Evolutionary conservation across 2,797 vertebrate species (phyloP), one percentile per base, ranked within the genome.

Genomic region (Aplochiton taeniatus): DNA sequence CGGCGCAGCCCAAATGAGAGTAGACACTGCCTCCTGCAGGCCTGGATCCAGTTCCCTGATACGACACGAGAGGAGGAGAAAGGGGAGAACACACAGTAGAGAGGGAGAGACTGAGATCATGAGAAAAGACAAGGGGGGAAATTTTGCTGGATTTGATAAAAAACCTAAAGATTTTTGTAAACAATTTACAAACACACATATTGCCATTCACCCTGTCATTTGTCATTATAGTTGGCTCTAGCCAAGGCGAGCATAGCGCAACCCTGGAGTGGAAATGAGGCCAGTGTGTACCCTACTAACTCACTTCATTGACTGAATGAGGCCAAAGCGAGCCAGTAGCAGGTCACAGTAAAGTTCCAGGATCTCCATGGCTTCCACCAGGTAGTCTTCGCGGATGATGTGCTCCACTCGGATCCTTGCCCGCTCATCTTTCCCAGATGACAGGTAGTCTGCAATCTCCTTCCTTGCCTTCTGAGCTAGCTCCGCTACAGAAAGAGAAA

Each of bases 301-400:
- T 95, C 87, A 99, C 98, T 97, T 99, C 97, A 99, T 99, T 4
- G 96, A 96, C 65, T 98, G 96, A 69, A 99, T 98, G 75, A 99
- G 92, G 78, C 98, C 98, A 68, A 98, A 98, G 31, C 98, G 95
- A 42, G 97, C 91, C 50, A 99, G 86, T 58, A 99, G 90, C 69
- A 98, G 89, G 76, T 99, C 98, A 56, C 97, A 99, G 87, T 98
- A 98, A 42, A 99, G 89, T 86, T 99, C 98, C 80, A 99, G 87
- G 85, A 99, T 98, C 88, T 99, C 98, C 98, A 99, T 99, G 77
- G 97, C 98, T 77, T 99, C 98, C 81, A 99, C 98, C n/a, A 99
- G 82, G 76, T 99, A 99, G 92, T 99, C 98, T 76, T 99, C 97
- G 74, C 97, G 93, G 87, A 99, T 99, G 65, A 99, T 98, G 85